Evolutionary conservation across 2,888 invertebrate species (phyloP).

Genomic region (Meliscaeva auricollis): DNA sequence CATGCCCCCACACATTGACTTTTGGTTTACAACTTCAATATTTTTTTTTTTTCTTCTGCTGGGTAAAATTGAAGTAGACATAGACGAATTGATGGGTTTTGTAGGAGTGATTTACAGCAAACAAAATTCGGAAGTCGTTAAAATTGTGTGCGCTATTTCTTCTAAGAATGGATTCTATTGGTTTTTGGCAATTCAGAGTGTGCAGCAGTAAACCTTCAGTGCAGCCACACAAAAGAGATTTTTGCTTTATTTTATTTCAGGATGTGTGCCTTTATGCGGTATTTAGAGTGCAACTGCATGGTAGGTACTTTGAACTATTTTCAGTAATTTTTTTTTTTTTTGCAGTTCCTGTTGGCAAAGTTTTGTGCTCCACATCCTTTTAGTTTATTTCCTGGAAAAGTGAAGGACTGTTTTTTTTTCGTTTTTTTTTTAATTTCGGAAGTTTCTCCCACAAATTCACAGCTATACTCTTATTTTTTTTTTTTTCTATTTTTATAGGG

Average conservation of each 20-base stretch:
- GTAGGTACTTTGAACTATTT: constrained; percentile 24
- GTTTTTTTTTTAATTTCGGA: constrained; percentile 12
- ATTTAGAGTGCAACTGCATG: constrained; percentile 55
- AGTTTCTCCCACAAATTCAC: neutral
- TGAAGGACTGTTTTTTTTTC: neutral
- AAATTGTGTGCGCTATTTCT: constrained; percentile 29
- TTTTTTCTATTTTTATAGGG: neutral
- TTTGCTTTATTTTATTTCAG: constrained; percentile 31
- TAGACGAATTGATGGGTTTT: constrained; percentile 58
- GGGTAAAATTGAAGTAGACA: constrained; percentile 32
- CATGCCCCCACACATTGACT: constrained; percentile 19
- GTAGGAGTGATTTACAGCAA: constrained; percentile 49
- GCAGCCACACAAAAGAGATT: constrained; percentile 2
- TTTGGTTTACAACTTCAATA: constrained; percentile 2
- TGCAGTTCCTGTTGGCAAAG: constrained; percentile 54
- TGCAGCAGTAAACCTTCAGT: neutral
- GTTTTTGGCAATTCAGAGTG: constrained; percentile 34
- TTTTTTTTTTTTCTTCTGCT: neutral
- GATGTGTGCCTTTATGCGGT: constrained; percentile 63
- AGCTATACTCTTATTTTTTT: neutral
- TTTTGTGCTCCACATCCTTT: constrained; percentile 51
- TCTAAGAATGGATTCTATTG: constrained; percentile 1
- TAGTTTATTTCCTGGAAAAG: constrained; percentile 42
- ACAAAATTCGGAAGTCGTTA: constrained; percentile 45
- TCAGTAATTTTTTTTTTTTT: constrained; percentile 10